These are phyloP conservation scores for Cyrtorhinus lividipennis DNA, from an alignment of 1,140 invertebrate genomes.

Conservation along the genomic window DNA sequence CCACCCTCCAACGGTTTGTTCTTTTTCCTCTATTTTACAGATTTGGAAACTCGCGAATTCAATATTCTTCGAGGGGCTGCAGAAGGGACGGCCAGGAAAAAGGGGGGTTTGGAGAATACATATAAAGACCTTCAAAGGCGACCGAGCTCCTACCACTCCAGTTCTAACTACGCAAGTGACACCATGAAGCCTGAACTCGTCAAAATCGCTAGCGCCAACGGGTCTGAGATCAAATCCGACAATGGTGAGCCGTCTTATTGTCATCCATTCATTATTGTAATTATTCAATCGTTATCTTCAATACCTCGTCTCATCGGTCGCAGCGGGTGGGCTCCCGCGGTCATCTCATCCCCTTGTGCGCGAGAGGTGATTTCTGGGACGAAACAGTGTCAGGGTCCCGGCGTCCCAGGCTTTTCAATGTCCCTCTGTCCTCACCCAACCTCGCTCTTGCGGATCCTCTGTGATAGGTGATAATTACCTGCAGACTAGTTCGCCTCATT, in stretches of 20 bases:
- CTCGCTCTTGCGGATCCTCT: background rate
- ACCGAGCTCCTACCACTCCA: background rate
- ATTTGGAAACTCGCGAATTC: too few relatives aligned
- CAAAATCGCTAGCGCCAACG: background rate
- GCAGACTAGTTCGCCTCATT: background rate
- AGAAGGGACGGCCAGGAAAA: too few relatives aligned
- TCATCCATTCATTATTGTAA: too few relatives aligned
- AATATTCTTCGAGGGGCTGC: too few relatives aligned
- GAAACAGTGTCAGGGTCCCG: background rate
- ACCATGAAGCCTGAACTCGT: background rate
- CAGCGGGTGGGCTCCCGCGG: too few relatives aligned
- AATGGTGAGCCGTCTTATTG: background rate
- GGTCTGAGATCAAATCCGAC: background rate
- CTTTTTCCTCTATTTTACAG: too few relatives aligned
- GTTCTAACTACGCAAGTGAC: background rate
- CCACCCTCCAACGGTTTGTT: too few relatives aligned
- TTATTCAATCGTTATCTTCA: too few relatives aligned
- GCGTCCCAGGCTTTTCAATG: background rate
- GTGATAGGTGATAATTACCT: background rate
- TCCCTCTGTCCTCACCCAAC: too few relatives aligned
- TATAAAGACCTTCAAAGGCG: background rate
- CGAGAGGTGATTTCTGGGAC: background rate
- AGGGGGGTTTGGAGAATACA: background rate
- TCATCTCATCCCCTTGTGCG: too few relatives aligned
- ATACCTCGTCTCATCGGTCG: too few relatives aligned